Percentiles rank a stretch among this genome's conserved stretches.
Evolutionary conservation across 2,888 invertebrate genomes (phyloP).

Genomic region (Drosophila sordidula): DNA sequence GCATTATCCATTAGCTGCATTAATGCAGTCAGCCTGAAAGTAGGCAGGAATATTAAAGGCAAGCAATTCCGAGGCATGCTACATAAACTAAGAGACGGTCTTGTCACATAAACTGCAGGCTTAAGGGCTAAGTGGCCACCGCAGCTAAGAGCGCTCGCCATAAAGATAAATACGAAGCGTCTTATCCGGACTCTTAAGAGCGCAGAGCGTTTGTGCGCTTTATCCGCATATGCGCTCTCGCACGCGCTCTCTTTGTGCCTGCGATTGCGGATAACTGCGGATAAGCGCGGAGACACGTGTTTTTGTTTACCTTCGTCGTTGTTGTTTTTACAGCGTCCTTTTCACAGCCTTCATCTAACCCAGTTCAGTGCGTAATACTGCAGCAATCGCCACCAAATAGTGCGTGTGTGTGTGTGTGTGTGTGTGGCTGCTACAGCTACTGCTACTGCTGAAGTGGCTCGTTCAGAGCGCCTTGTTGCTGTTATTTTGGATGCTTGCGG

Average conservation of each 20-base stretch:
- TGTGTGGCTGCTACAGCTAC: constrained; percentile 5
- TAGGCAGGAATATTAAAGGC: constrained; percentile 23
- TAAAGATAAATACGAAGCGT: constrained; percentile 35
- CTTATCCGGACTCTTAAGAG: constrained; percentile 16
- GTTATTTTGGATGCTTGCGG: constrained; percentile 72
- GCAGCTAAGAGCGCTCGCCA: constrained; percentile 30
- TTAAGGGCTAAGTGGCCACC: not conserved
- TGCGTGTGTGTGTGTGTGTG: constrained; percentile 35
- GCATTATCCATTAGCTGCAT: not conserved
- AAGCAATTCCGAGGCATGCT: not conserved
- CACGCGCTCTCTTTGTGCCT: constrained; percentile 18
- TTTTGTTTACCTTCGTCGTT: constrained; percentile 75
- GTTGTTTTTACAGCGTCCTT: constrained; percentile 52
- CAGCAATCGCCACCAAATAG: constrained; percentile 51
- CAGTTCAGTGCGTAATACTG: constrained; percentile 61
- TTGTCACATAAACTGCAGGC: not conserved
- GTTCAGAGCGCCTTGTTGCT: constrained; percentile 51
- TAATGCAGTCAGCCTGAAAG: constrained; percentile 21
- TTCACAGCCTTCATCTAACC: constrained; percentile 54
- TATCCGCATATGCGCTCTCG: constrained; percentile 44
- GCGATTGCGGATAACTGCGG: constrained; percentile 62
- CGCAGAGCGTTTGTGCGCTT: not conserved
- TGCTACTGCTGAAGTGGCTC: constrained; percentile 48
- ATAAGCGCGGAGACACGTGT: constrained; percentile 69
- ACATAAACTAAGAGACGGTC: not conserved